phyloP scores from a whole-genome alignment of 2,113 vertebrate genomes.

The Formicarius rufipectus region DNA sequence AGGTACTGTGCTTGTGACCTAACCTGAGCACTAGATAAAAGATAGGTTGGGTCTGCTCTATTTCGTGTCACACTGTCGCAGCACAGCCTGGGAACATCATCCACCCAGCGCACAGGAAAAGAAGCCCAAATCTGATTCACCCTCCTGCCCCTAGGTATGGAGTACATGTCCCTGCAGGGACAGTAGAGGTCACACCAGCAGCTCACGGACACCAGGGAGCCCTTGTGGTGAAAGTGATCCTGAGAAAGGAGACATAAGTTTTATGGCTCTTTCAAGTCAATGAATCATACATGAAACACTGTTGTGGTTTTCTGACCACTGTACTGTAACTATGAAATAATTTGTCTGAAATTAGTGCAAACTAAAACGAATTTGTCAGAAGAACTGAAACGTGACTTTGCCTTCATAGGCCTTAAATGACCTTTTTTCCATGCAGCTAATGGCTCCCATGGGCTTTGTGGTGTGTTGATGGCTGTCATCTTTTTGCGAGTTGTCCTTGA shows the following conservation, averaged over 20 bases:
- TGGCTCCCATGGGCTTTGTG: neutral
- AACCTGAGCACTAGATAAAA: neutral
- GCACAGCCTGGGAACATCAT: neutral
- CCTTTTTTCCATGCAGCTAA: neutral
- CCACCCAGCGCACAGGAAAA: neutral
- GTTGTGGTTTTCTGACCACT: neutral
- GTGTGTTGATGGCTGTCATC: neutral
- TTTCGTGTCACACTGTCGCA: fast-evolving
- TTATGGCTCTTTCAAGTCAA: neutral
- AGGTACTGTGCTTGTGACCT: neutral
- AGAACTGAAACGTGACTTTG: neutral
- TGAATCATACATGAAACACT: neutral
- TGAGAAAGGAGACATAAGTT: neutral
- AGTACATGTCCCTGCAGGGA: neutral
- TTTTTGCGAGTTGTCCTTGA: neutral
- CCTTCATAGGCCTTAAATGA: neutral
- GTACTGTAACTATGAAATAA: neutral
- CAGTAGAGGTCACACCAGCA: neutral
- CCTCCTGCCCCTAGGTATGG: neutral
- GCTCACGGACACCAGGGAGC: neutral
- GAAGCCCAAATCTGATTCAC: neutral
- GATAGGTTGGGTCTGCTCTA: neutral
- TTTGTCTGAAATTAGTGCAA: neutral
- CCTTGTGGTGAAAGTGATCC: neutral
- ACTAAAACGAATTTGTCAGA: neutral